phyloP scores from a whole-genome alignment of 2,888 invertebrate genomes.

The Limnephilus marmoratus region DNA sequence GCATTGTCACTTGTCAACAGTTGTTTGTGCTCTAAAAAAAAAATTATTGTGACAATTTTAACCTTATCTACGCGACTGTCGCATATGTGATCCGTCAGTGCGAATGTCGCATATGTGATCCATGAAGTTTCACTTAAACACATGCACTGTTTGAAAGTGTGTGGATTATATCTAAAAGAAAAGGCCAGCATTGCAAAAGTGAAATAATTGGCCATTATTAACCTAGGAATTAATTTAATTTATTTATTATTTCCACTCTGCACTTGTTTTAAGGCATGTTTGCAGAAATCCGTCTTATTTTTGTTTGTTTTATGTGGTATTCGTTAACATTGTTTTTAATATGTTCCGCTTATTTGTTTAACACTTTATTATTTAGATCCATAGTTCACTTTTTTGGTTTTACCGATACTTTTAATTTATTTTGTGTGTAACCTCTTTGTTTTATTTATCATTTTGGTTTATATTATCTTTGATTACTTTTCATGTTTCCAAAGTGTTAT shows the following conservation, averaged over 20 bases:
- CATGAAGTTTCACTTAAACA: too few relatives aligned
- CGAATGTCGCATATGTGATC: too few relatives aligned
- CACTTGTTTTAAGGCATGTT: slow-evolving; percentile 38
- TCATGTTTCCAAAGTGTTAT: background rate
- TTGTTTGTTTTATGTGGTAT: slow-evolving; percentile 39
- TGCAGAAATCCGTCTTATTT: slow-evolving; percentile 5
- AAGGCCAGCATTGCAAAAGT: background rate
- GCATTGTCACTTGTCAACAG: background rate
- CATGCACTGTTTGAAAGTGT: too few relatives aligned
- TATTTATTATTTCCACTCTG: background rate
- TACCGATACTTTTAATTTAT: background rate
- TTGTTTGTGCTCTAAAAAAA: background rate
- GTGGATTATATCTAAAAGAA: too few relatives aligned
- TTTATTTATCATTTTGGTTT: background rate
- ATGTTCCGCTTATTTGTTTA: slow-evolving; percentile 41
- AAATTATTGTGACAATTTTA: background rate
- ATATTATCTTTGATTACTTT: background rate
- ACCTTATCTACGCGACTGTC: too few relatives aligned
- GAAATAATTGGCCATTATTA: background rate
- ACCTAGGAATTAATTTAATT: background rate
- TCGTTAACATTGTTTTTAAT: slow-evolving; percentile 34
- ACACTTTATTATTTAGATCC: background rate
- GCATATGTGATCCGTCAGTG: too few relatives aligned
- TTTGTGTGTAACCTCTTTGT: background rate
- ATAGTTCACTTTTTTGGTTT: slow-evolving; percentile 13